phyloP scores from a whole-genome alignment of 2,888 invertebrate genomes.

The Archips xylosteana region DNA sequence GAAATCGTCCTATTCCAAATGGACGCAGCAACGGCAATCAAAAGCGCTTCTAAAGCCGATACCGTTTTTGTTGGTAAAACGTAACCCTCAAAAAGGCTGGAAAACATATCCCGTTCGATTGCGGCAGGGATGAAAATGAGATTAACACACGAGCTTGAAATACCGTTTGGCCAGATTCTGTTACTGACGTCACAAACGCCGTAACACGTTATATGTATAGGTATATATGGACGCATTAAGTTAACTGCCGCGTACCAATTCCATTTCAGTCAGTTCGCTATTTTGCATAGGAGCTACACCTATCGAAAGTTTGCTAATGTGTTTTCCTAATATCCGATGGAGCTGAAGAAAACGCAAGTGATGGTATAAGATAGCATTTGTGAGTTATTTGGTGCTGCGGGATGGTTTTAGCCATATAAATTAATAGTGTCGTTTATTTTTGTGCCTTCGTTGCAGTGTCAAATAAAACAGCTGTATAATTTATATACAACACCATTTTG shows the following conservation, averaged over 20 bases:
- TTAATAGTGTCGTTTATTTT: neutral
- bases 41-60: slow-evolving; percentile 8
- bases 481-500: no score
- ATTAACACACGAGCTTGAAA: slow-evolving; percentile 25
- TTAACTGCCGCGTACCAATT: slow-evolving; percentile 19
- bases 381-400: neutral
- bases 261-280: slow-evolving; percentile 27
- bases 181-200: slow-evolving; percentile 26
- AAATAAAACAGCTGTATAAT: no score
- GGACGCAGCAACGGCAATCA: neutral
- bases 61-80: slow-evolving; percentile 16
- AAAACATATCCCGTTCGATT: slow-evolving; percentile 15
- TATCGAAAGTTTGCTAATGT: slow-evolving; percentile 2
- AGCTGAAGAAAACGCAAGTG: neutral
- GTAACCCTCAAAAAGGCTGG: neutral
- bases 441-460: neutral
- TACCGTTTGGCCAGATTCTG: slow-evolving; percentile 14
- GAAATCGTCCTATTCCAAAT: neutral
- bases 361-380: slow-evolving; percentile 2
- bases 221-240: slow-evolving; percentile 19
- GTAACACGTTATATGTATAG: neutral
- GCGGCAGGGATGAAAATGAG: slow-evolving; percentile 17
- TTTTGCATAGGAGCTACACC: slow-evolving; percentile 21
- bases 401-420: neutral
- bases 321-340: slow-evolving; percentile 7